These are phyloP conservation scores for Heterohyrax brucei DNA, from an alignment of 2,797 vertebrate genomes.

Conservation along the genomic window DNA sequence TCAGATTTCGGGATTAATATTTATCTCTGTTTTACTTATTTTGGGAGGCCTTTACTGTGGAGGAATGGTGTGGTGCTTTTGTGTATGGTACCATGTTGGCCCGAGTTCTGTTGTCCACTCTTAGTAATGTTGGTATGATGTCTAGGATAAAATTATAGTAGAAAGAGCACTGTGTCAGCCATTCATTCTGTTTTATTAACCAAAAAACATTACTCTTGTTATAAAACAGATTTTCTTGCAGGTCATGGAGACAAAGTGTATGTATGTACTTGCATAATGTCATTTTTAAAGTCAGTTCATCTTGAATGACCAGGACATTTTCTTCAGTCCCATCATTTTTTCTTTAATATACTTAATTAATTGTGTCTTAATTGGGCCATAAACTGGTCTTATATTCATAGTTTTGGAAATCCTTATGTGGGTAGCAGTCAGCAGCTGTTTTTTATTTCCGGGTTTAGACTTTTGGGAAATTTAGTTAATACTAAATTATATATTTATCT, in stretches of 20 bases:
- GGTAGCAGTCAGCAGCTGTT: background rate
- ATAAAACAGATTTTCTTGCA: background rate
- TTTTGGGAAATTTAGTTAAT: background rate
- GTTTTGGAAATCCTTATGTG: background rate
- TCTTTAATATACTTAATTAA: background rate
- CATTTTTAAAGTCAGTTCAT: slow-evolving; percentile 38
- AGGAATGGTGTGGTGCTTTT: too few species aligned
- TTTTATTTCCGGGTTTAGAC: slow-evolving; percentile 1
- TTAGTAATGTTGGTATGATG: background rate
- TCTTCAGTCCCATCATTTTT: background rate
- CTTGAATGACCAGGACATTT: background rate
- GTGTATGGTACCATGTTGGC: too few species aligned
- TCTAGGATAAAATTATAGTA: background rate
- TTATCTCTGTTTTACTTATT: too few species aligned
- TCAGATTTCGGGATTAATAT: too few species aligned
- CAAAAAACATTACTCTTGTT: background rate
- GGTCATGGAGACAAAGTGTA: slow-evolving; percentile 1
- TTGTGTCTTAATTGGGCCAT: background rate
- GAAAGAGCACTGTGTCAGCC: background rate
- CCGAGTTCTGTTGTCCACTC: too few species aligned
- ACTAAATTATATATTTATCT: background rate
- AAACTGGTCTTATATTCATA: background rate
- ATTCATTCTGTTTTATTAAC: background rate
- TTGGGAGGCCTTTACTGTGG: too few species aligned
- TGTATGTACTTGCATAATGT: background rate